Percentiles rank a stretch among this genome's conserved stretches.
These are phyloP conservation scores for Neodiprion fabricii DNA, from an alignment of 1,140 invertebrate species.

Conservation along the genomic window DNA sequence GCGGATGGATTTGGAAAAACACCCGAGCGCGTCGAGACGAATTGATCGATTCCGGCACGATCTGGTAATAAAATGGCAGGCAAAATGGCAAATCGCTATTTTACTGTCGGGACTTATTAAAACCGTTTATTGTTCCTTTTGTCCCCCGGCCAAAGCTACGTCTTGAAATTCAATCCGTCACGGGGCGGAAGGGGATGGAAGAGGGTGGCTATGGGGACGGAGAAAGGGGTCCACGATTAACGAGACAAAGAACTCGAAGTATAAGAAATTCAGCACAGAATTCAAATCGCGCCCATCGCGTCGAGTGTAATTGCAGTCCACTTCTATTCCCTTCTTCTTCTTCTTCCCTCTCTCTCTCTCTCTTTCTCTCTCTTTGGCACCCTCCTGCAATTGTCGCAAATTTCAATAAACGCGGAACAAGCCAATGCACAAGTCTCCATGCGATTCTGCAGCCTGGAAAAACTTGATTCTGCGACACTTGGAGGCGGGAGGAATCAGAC, in stretches of 20 bases:
- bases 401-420: too few species aligned
- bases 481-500: too few species aligned
- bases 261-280: background rate
- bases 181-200: background rate
- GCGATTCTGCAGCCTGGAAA: too few species aligned
- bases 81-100: conserved; percentile 3
- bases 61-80: background rate
- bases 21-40: background rate
- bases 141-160: background rate
- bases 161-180: background rate
- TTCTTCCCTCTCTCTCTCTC: too few species aligned
- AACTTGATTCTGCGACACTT: too few species aligned
- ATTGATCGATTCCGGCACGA: background rate
- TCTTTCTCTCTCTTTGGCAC: too few species aligned
- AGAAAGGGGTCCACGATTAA: background rate
- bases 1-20: too few species aligned
- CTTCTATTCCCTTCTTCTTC: too few species aligned
- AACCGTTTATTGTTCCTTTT: background rate
- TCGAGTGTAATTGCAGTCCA: background rate
- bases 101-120: background rate
- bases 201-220: background rate
- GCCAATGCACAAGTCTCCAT: too few species aligned
- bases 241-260: background rate
- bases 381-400: too few species aligned
- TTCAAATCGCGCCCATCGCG: background rate